Evolutionary conservation across 2,888 invertebrate species (phyloP), one percentile per base, ranked within the genome.

Genomic region (Taenaris catops): DNA sequence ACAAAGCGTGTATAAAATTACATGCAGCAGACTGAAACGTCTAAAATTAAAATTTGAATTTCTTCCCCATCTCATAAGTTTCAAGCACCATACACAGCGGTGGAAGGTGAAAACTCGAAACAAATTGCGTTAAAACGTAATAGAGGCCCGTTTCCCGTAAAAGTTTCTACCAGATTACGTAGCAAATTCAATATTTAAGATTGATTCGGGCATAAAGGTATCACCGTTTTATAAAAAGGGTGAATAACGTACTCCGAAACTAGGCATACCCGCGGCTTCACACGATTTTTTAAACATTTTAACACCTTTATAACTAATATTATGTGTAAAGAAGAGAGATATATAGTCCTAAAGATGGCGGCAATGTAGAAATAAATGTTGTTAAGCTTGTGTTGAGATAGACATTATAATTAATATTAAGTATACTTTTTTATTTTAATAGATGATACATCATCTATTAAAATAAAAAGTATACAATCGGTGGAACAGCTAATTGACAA

Each of bases 171-270:
- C 71, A 63, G 75, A 84, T 86, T 84, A 84, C 79, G 70, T 63
- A 52, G 70, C 72, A 83, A 86, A 86, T 84, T 86, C 80, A 83
- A 86, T 86, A 83, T 84, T 81, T 81, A 78, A 81, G 84, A 86
- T 86, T 86, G 86, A 84, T 83, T 83, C 67, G 71, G 71, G 78
- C 83, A 81, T 76, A 65, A 68, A 72, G 78, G 74, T 60, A 63
- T 51, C 55, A 46, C 44, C 50, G 49, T 55, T 51, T 63, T 23
- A 21, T 47, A 45, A 46, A 48, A 65, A 67, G 68, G 71, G 68
- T 64, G 6, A 14, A 29, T 25, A 23, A 14, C 26, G 27, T 19
- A 8, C 27, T 23, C 1, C 8, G 25, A 8, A n/a, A n/a, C n/a
- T n/a, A n/a, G n/a, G n/a, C n/a, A n/a, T n/a, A n/a, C n/a, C n/a